phyloP scores from a whole-genome alignment of 2,888 invertebrate genomes.

The Aspidiotus rigidus region DNA sequence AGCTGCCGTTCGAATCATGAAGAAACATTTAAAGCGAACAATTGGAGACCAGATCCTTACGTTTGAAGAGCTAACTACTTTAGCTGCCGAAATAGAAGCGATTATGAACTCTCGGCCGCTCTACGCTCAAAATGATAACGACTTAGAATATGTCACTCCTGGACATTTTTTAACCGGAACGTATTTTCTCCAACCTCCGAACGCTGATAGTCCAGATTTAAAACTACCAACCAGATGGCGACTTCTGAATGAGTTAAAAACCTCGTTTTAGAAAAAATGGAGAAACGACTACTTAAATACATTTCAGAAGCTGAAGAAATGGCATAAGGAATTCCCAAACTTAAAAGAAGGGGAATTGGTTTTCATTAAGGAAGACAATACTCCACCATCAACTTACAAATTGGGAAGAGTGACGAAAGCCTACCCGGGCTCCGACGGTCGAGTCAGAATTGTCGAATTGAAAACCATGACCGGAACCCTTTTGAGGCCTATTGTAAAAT shows the following conservation, averaged over 20 bases:
- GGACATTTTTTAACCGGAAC: neutral
- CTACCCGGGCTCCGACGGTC: neutral
- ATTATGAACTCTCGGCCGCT: neutral
- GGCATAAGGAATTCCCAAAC: neutral
- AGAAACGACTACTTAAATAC: neutral
- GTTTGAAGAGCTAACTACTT: neutral
- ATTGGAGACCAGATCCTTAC: neutral
- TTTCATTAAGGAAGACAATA: neutral
- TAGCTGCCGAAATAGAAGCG: slow-evolving; percentile 4
- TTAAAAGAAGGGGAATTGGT: neutral
- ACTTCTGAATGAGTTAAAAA: neutral
- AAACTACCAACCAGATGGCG: neutral
- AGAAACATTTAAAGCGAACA: neutral
- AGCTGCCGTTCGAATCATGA: too few relatives aligned
- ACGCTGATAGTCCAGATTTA: neutral
- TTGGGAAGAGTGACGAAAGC: neutral
- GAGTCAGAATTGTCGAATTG: neutral
- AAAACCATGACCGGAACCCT: neutral
- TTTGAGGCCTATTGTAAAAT: neutral
- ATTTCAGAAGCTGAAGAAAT: neutral
- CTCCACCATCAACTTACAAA: neutral
- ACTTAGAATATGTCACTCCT: neutral
- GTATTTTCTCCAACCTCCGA: neutral
- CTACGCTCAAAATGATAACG: neutral
- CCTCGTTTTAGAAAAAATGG: neutral